Base-by-base conservation (phyloP, 2,797 vertebrate genomes). In the Bradypodion pumilum region DNA sequence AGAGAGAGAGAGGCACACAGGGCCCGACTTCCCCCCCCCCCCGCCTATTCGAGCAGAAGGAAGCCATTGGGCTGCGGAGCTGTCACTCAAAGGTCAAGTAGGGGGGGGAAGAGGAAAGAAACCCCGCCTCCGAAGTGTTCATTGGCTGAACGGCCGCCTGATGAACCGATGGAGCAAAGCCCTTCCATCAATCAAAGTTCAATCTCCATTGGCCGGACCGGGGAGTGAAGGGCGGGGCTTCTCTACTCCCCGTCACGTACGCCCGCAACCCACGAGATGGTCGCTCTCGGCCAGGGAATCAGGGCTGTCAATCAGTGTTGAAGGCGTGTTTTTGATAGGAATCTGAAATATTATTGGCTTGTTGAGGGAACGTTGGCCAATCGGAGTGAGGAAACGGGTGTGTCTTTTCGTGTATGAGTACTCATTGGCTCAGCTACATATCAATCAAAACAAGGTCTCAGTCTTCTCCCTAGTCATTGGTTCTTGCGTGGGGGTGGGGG, bases 1-100 rank as follows among this genome's bases (percentile, higher is more conserved):
- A 85, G 74, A 74, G 83, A 76, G 84, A 49, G 49, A 35, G 23
- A n/a, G n/a, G n/a, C n/a, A n/a, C n/a, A 0, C 73, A 23, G n/a
- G n/a, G 42, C 40, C 63, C 2, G 25, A 49, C 65, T 60, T 78
- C 78, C 78, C 63, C n/a, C n/a, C n/a, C n/a, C n/a, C n/a, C n/a
- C 84, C 80, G 78, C 72, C 72, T 80, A 25, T 49, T 69, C 40
- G 37, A 49, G 72, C 42, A 27, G 21, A 79, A 29, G 29, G 46
- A 8, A 4, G 25, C 78, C 32, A 85, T 85, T 85, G 78, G 84
- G 25, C 63, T 3, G n/a, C 16, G 0, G 7, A 10, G 10, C 27
- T 69, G 78, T 70, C 84, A n/a, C 72, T 85, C 63, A 35, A 46
- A 29, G 23, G 3, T 16, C 5, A 16, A 10, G 9, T n/a, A 3